Percentiles rank a stretch among this genome's conserved stretches.
phyloP scores from a whole-genome alignment of 2,797 vertebrate species.

The Spinus olivaceus region DNA sequence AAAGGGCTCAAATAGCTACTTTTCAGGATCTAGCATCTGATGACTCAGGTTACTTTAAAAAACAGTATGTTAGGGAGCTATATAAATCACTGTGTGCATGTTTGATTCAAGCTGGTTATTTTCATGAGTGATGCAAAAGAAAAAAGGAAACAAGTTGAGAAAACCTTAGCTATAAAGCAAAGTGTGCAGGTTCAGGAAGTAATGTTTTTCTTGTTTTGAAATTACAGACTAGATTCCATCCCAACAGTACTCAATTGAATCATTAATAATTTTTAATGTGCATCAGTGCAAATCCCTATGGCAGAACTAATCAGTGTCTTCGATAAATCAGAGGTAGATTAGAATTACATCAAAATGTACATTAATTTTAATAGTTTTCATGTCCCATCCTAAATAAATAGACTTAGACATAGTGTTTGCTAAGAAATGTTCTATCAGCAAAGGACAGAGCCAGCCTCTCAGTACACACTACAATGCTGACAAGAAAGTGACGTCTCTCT shows the following conservation, averaged over 20 bases:
- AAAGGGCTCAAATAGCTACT: neutral
- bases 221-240: neutral
- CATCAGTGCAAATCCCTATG: neutral
- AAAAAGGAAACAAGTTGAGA: neutral
- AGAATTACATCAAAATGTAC: conserved; percentile 24
- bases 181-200: neutral
- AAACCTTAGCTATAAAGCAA: neutral
- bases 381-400: conserved; percentile 16
- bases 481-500: conserved; percentile 12
- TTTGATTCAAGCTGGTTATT: neutral
- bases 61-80: neutral
- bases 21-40: neutral
- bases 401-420: neutral
- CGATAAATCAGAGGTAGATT: conserved; percentile 57
- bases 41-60: neutral
- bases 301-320: conserved; percentile 14
- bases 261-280: conserved; percentile 30
- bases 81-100: neutral
- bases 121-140: neutral
- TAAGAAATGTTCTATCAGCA: neutral
- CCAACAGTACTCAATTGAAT: neutral
- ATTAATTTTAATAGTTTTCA: conserved; percentile 12
- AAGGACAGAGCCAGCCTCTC: neutral
- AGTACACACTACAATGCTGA: neutral
- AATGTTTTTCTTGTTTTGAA: neutral